These are phyloP conservation scores for Ostrea denselamellosa DNA, from an alignment of 1,140 invertebrate genomes.

Conservation along the genomic window DNA sequence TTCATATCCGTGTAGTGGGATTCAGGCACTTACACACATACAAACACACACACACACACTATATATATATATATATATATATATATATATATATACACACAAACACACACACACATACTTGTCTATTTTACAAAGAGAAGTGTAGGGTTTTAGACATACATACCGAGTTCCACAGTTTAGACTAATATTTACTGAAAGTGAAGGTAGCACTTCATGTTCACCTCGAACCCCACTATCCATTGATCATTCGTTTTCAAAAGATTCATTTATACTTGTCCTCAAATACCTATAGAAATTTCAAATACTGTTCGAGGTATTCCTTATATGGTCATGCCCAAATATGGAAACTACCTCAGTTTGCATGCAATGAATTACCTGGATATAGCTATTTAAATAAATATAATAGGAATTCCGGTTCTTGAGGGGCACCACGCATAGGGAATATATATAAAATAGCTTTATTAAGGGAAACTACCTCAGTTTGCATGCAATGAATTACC, in stretches of 20 bases:
- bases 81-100: too few species aligned
- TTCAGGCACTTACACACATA: too few species aligned
- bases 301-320: constrained; percentile 6
- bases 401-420: too few species aligned
- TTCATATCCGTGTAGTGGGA: too few species aligned
- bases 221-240: neutral
- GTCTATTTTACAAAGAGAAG: neutral
- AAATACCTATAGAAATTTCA: neutral
- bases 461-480: neutral
- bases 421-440: too few species aligned
- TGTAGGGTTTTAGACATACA: neutral
- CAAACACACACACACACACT: too few species aligned
- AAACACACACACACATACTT: constrained; percentile 13
- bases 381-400: too few species aligned
- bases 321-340: constrained; percentile 19
- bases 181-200: neutral
- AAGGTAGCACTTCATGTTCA: neutral
- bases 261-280: neutral
- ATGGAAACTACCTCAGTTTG: neutral
- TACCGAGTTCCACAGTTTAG: neutral
- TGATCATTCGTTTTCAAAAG: neutral
- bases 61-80: too few species aligned
- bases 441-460: too few species aligned
- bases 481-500: neutral
- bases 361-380: neutral